Conservation (phyloP, 2,888 invertebrate genomes). For the Nymphalis c-album region DNA sequence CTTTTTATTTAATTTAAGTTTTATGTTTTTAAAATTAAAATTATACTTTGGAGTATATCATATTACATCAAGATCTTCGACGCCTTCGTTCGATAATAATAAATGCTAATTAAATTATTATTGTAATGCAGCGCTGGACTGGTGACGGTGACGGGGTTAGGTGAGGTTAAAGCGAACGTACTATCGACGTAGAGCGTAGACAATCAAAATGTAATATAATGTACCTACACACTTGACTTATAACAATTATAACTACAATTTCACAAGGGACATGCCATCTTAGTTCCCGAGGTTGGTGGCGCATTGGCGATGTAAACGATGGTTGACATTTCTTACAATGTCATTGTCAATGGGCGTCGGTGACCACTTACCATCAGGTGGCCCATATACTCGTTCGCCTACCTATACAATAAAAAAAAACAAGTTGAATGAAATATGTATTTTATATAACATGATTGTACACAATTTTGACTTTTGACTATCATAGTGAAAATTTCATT, state of each 20-base stretch:
- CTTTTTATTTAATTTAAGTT: too few species aligned
- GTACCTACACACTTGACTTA: not conserved
- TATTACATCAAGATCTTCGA: not conserved
- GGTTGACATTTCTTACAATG: too few species aligned
- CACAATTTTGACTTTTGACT: not conserved
- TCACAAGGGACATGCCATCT: too few species aligned
- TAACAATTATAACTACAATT: too few species aligned
- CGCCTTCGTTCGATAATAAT: not conserved
- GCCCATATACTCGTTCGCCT: too few species aligned
- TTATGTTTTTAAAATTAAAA: too few species aligned
- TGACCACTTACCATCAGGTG: too few species aligned
- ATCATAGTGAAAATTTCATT: too few species aligned
- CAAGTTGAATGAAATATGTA: not conserved
- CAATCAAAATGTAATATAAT: slow-evolving; percentile 1
- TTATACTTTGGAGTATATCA: not conserved
- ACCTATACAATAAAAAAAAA: too few species aligned
- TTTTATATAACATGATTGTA: not conserved
- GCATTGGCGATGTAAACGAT: too few species aligned
- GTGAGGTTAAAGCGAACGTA: not conserved
- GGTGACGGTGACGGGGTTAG: not conserved
- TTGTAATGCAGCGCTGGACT: not conserved
- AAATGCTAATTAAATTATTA: slow-evolving; percentile 1
- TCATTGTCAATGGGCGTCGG: too few species aligned
- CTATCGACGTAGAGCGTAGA: not conserved
- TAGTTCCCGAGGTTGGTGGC: too few species aligned